Evolutionary conservation across 2,888 invertebrate species (phyloP).

Genomic region (Conops quadrifasciatus): DNA sequence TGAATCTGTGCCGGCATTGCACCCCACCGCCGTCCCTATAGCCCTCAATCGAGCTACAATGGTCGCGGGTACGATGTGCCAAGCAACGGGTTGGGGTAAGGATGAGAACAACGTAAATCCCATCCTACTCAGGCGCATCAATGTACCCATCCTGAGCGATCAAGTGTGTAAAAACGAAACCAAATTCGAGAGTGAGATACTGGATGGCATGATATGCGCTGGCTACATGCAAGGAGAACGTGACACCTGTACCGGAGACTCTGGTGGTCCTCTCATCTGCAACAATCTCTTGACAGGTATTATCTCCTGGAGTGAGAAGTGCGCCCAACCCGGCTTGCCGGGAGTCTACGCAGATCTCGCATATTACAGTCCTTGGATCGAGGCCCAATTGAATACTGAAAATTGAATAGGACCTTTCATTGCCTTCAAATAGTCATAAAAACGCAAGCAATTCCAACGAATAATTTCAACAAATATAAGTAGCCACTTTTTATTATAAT

Average conservation of each 20-base stretch:
- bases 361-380: constrained; percentile 38
- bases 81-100: constrained; percentile 50
- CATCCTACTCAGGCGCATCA: constrained; percentile 51
- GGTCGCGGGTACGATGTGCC: constrained; percentile 40
- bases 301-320: constrained; percentile 50
- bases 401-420: too few relatives aligned
- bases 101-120: constrained; percentile 47
- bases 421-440: too few relatives aligned
- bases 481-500: too few relatives aligned
- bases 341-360: constrained; percentile 51
- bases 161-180: constrained; percentile 54
- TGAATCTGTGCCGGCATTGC: constrained; percentile 41
- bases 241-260: constrained; percentile 52
- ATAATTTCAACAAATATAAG: too few relatives aligned
- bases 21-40: constrained; percentile 41
- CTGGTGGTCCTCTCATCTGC: constrained; percentile 53
- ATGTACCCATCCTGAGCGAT: constrained; percentile 53
- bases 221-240: constrained; percentile 48
- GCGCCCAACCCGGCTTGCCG: constrained; percentile 47
- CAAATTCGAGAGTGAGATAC: constrained; percentile 33
- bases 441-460: too few relatives aligned
- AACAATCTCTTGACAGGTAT: constrained; percentile 46
- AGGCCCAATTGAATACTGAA: background rate
- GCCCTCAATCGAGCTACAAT: constrained; percentile 41
- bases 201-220: constrained; percentile 50